Conservation (phyloP, 2,113 vertebrate species). For the Manacus vitellinus region DNA sequence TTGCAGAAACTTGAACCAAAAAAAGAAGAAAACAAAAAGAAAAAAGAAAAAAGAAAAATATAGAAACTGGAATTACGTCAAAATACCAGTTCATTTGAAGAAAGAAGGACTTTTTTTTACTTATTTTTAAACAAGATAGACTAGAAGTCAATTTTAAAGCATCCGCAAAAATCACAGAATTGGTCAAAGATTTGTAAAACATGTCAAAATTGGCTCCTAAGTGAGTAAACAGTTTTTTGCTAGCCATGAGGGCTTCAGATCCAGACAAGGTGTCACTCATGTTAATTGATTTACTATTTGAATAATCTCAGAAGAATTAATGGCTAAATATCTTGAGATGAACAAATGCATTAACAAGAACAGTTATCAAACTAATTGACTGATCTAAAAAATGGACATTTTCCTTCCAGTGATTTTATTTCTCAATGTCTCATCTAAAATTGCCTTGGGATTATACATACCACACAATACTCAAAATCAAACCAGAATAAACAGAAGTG, state of each 20-base stretch:
- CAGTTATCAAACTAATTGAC: background rate
- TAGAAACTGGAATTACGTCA: background rate
- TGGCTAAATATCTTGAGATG: conserved; percentile 6
- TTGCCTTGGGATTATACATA: background rate
- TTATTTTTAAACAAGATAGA: background rate
- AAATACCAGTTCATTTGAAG: background rate
- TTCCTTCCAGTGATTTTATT: background rate
- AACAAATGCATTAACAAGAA: conserved; percentile 1
- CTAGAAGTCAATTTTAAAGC: background rate
- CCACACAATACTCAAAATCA: background rate
- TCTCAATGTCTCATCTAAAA: background rate
- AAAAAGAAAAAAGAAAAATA: background rate
- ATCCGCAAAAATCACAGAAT: background rate
- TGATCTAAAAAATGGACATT: background rate
- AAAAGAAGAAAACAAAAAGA: background rate
- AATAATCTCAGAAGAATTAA: conserved; percentile 28
- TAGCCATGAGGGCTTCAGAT: background rate
- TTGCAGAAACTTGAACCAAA: background rate
- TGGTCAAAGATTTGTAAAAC: background rate
- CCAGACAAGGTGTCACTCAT: conserved; percentile 8
- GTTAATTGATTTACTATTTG: background rate
- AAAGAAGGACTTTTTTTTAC: background rate
- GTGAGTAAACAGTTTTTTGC: background rate
- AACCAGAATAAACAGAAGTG: background rate
- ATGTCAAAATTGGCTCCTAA: background rate